phyloP scores from a whole-genome alignment of 2,113 vertebrate genomes.

The Synodontis membranacea region DNA sequence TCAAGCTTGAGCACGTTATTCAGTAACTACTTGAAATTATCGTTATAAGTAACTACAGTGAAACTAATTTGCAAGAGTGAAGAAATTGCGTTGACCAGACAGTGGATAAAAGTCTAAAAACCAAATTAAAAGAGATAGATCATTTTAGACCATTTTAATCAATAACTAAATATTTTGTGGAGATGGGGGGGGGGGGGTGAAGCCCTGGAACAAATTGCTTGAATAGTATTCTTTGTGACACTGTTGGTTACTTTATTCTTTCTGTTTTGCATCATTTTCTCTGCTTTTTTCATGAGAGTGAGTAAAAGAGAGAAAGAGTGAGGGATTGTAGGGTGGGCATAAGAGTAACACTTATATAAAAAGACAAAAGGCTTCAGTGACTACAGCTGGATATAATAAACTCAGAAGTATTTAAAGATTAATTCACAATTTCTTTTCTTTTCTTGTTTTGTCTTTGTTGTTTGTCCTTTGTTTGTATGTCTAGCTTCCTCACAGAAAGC shows the following conservation, averaged over 20 bases:
- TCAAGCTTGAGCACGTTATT: not conserved
- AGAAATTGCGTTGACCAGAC: not conserved
- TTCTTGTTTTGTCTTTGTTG: conserved; percentile 50
- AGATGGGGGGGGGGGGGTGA: not conserved
- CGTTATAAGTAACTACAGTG: not conserved
- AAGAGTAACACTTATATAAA: conserved; percentile 54
- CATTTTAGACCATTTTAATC: conserved; percentile 7
- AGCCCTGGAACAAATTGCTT: not conserved
- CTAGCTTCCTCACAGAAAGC: conserved; percentile 75
- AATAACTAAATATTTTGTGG: conserved; percentile 1
- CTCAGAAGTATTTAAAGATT: conserved; percentile 54
- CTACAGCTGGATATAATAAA: conserved; percentile 61
- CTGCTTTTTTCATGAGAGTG: not conserved
- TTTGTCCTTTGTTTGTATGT: conserved; percentile 54
- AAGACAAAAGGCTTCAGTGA: conserved; percentile 56
- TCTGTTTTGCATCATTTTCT: conserved; percentile 15
- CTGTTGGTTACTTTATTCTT: conserved; percentile 35
- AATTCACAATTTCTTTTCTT: conserved; percentile 52
- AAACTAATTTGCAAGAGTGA: not conserved
- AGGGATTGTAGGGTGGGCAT: conserved; percentile 1
- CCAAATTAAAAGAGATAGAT: not conserved
- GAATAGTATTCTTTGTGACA: conserved; percentile 9
- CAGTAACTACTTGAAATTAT: conserved; percentile 1
- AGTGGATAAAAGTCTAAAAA: not conserved
- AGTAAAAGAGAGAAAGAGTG: conserved; percentile 30